phyloP scores from a whole-genome alignment of 2,888 invertebrate genomes.

The Saturnia japonica region DNA sequence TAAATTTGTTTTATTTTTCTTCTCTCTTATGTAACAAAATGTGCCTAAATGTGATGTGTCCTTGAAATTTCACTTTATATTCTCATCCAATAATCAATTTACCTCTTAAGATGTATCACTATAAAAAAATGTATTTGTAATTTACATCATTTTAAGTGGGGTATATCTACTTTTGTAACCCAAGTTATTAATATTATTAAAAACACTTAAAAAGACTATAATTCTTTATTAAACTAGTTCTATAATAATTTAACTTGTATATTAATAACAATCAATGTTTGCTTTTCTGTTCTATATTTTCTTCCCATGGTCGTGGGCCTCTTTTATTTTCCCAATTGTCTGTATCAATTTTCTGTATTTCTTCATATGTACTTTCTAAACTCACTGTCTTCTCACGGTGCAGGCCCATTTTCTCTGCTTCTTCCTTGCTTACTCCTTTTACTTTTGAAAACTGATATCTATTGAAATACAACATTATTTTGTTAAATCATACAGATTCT shows the following conservation, averaged over 20 bases:
- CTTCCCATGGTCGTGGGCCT: slow-evolving; percentile 94
- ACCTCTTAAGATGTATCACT: not conserved
- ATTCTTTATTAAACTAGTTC: slow-evolving; percentile 9
- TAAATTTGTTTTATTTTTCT: too few species aligned
- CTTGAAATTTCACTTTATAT: too few species aligned
- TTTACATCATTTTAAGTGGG: not conserved
- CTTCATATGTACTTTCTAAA: slow-evolving; percentile 88
- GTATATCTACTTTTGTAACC: not conserved
- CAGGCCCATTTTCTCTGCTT: slow-evolving; percentile 86
- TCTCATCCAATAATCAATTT: not conserved
- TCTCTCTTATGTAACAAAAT: too few species aligned
- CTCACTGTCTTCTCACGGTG: slow-evolving; percentile 86
- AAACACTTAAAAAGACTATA: not conserved
- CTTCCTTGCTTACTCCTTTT: slow-evolving; percentile 82
- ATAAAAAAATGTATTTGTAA: not conserved
- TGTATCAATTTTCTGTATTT: slow-evolving; percentile 87
- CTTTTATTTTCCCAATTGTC: slow-evolving; percentile 93
- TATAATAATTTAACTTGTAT: slow-evolving; percentile 23
- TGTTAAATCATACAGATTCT: not conserved
- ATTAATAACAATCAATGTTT: slow-evolving; percentile 31
- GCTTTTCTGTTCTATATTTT: slow-evolving; percentile 47
- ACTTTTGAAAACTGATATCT: slow-evolving; percentile 84
- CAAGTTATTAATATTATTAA: not conserved
- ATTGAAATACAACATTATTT: slow-evolving; percentile 17
- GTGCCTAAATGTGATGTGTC: too few species aligned